A percentile compares a stretch with the other conserved stretches of the same genome.
These are phyloP conservation scores for Pediacus dermestoides DNA, from an alignment of 2,888 invertebrate species.

Conservation along the genomic window DNA sequence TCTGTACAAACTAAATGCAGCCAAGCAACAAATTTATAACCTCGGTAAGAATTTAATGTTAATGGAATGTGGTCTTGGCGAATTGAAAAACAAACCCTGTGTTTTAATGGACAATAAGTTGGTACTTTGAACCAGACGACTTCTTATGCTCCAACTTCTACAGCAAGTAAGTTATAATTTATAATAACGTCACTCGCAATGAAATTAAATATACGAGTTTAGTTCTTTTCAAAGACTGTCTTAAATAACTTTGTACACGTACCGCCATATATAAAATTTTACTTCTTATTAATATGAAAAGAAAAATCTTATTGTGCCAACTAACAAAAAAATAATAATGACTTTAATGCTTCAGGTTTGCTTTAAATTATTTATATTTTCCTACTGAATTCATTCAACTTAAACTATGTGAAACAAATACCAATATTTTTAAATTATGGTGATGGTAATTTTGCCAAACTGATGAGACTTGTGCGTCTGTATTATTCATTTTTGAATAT, in stretches of 20 bases:
- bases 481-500: too few species aligned
- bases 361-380: conserved; percentile 9
- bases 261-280: conserved; percentile 6
- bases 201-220: conserved; percentile 42
- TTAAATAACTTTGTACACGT: conserved; percentile 18
- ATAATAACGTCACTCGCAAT: conserved; percentile 44
- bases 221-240: conserved; percentile 35
- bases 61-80: conserved; percentile 45
- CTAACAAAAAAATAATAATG: conserved; percentile 1
- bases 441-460: too few species aligned
- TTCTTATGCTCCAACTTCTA: conserved; percentile 40
- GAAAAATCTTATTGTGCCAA: conserved; percentile 2
- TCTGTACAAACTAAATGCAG: conserved; percentile 27
- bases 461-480: too few species aligned
- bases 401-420: too few species aligned
- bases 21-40: conserved; percentile 43
- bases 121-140: conserved; percentile 46
- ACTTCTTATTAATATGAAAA: conserved; percentile 2
- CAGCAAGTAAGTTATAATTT: conserved; percentile 47
- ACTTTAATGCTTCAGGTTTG: conserved; percentile 3
- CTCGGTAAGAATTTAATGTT: conserved; percentile 45
- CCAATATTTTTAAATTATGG: too few species aligned
- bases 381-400: too few species aligned
- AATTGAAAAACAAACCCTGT: conserved; percentile 46
- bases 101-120: conserved; percentile 48